Evolutionary conservation across 2,888 invertebrate species (phyloP).

Genomic region (Iselma pallidipennis): DNA sequence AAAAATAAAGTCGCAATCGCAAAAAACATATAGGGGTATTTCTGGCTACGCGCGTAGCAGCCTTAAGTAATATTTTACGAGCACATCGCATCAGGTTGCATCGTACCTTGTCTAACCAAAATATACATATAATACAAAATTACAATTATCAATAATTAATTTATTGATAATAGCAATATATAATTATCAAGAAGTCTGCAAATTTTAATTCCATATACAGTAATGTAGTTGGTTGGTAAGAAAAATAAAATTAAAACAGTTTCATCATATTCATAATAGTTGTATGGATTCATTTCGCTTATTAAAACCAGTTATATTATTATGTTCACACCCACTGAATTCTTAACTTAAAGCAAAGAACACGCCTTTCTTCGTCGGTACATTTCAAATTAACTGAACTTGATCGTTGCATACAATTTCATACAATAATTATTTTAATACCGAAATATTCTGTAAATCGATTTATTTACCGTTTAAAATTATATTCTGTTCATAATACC

Average conservation of each 20-base stretch:
- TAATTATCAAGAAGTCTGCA: conserved; percentile 19
- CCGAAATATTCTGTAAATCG: background rate
- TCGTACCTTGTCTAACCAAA: no score
- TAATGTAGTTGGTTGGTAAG: conserved; percentile 40
- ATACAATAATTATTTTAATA: background rate
- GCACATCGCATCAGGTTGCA: no score
- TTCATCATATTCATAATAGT: conserved; percentile 44
- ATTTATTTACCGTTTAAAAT: background rate
- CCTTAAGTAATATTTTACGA: no score
- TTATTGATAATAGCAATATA: no score
- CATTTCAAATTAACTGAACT: conserved; percentile 25
- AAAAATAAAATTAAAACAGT: conserved; percentile 34
- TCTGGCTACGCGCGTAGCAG: no score
- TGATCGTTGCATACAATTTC: conserved; percentile 24
- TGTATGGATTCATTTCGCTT: conserved; percentile 48
- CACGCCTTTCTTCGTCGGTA: conserved; percentile 32
- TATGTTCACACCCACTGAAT: conserved; percentile 48
- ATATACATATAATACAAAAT: no score
- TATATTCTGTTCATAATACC: no score
- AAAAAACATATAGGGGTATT: no score
- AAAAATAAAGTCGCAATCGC: no score
- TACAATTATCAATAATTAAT: no score
- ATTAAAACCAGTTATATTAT: conserved; percentile 49
- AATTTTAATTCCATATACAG: conserved; percentile 30
- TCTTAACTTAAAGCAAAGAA: conserved; percentile 43